Conservation (phyloP, 1,140 invertebrate species). For the Phocides pigmalion region DNA sequence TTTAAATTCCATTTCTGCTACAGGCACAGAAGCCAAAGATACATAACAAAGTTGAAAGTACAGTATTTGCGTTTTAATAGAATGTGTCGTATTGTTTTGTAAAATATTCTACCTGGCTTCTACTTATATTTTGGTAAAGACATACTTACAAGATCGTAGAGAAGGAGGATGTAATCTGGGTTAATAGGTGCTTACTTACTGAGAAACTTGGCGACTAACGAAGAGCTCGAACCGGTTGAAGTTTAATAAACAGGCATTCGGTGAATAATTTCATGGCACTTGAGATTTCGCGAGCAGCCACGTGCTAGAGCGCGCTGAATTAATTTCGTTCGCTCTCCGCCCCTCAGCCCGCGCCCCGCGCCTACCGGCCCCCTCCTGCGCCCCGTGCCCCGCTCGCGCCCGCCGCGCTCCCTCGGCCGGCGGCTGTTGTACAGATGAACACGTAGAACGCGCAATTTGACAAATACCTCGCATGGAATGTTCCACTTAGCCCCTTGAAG, state of each 20-base stretch:
- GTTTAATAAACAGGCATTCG: constrained; percentile 2
- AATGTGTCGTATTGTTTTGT: no score
- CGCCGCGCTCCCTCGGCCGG: constrained; percentile 19
- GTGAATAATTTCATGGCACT: not conserved
- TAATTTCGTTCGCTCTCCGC: not conserved
- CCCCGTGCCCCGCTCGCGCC: no score
- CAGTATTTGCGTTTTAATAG: no score
- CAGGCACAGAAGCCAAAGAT: no score
- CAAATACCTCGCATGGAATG: constrained; percentile 38
- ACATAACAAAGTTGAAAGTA: no score
- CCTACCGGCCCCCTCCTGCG: not conserved
- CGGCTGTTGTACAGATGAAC: constrained; percentile 43
- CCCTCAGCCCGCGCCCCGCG: not conserved
- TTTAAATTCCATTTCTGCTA: no score
- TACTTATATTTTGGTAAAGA: no score
- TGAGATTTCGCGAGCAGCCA: constrained; percentile 19
- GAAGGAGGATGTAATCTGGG: no score
- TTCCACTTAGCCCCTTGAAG: constrained; percentile 13
- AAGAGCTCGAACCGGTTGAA: not conserved
- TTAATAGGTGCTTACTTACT: no score
- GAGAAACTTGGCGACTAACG: no score
- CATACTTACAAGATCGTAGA: no score
- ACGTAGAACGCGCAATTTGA: constrained; percentile 42
- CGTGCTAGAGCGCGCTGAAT: constrained; percentile 38
- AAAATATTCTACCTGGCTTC: no score